Conservation (phyloP, 2,888 invertebrate species). For the Nemotelus pantherinus region DNA sequence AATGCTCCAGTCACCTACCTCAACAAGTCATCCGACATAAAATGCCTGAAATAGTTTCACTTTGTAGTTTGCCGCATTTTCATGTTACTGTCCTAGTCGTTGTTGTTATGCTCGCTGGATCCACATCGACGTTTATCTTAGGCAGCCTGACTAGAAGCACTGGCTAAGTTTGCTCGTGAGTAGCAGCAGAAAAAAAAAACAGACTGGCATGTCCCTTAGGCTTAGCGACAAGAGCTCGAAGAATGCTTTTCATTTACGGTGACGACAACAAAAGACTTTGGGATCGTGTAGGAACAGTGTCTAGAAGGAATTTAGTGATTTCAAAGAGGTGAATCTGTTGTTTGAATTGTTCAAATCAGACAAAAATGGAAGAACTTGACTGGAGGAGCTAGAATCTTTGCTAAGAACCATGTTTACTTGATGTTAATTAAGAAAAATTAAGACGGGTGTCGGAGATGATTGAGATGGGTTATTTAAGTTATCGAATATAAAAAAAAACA, state of each 20-base stretch:
- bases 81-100: slow-evolving; percentile 8
- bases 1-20: slow-evolving; percentile 3
- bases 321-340: too few relatives aligned
- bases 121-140: neutral
- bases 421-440: too few relatives aligned
- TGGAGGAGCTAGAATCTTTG: too few relatives aligned
- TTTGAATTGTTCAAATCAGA: too few relatives aligned
- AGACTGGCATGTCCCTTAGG: neutral
- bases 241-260: slow-evolving; percentile 1
- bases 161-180: neutral
- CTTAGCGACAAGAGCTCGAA: neutral
- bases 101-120: neutral
- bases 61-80: slow-evolving; percentile 46
- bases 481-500: too few relatives aligned
- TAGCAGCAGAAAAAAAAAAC: neutral
- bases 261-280: neutral
- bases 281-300: too few relatives aligned
- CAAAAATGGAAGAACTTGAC: too few relatives aligned
- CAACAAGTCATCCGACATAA: slow-evolving; percentile 47
- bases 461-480: too few relatives aligned
- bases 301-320: too few relatives aligned
- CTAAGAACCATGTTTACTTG: too few relatives aligned
- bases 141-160: neutral
- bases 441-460: too few relatives aligned
- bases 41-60: slow-evolving; percentile 48